A percentile compares a stretch with the other conserved stretches of the same genome.
Conservation (phyloP, 1,140 invertebrate genomes). For the Zaprionus tsacasi region DNA sequence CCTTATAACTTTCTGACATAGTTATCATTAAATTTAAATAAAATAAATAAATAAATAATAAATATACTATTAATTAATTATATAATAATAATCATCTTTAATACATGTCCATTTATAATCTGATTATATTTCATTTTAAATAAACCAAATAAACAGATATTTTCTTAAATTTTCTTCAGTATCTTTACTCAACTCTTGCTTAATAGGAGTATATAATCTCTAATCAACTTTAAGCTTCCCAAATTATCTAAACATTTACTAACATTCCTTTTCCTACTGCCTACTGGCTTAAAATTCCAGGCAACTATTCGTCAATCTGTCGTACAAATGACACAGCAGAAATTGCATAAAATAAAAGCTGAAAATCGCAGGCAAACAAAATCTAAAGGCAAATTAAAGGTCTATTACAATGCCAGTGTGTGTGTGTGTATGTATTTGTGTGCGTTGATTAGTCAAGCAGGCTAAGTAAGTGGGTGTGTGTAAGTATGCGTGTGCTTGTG, state of each 20-base stretch:
- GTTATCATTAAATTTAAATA: too few relatives aligned
- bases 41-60: too few relatives aligned
- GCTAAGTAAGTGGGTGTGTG: slow-evolving; percentile 22
- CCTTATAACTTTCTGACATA: too few relatives aligned
- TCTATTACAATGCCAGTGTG: background rate
- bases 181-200: background rate
- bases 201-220: background rate
- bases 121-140: too few relatives aligned
- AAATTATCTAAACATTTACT: background rate
- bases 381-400: slow-evolving; percentile 32
- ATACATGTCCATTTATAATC: too few relatives aligned
- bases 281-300: slow-evolving; percentile 41
- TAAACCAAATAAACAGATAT: too few relatives aligned
- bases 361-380: slow-evolving; percentile 58
- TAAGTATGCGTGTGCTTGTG: slow-evolving; percentile 42
- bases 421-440: slow-evolving; percentile 24
- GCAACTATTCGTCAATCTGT: slow-evolving; percentile 56
- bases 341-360: slow-evolving; percentile 42
- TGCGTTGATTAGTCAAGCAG: slow-evolving; percentile 2
- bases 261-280: background rate
- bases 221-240: too few relatives aligned
- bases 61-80: too few relatives aligned
- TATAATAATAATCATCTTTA: too few relatives aligned
- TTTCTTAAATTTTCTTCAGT: background rate
- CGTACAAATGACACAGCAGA: slow-evolving; percentile 45